A percentile compares a stretch with the other conserved stretches of the same genome.
phyloP scores from a whole-genome alignment of 2,113 vertebrate species.

The Tyrannus savana region DNA sequence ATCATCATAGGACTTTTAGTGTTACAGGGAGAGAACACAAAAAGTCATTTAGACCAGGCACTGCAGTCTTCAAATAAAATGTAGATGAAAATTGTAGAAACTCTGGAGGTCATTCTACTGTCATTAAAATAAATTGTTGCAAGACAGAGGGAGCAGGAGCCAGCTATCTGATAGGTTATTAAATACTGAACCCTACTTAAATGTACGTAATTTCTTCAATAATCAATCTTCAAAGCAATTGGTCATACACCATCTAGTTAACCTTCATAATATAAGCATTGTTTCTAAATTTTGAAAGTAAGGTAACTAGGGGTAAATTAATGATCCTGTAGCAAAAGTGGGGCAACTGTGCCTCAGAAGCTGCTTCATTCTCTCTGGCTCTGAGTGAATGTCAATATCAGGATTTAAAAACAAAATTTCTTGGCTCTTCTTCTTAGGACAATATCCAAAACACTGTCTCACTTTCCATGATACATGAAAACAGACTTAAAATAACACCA shows the following conservation, averaged over 20 bases:
- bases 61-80: neutral
- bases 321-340: neutral
- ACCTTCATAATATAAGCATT: neutral
- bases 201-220: neutral
- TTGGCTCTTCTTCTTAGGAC: neutral
- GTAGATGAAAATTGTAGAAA: neutral
- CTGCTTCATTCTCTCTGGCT: neutral
- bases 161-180: neutral
- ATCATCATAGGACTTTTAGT: neutral
- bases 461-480: conserved; percentile 1
- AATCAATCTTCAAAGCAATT: neutral
- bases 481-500: conserved; percentile 19
- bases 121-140: conserved; percentile 11
- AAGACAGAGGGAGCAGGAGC: neutral
- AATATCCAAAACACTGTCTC: conserved; percentile 14
- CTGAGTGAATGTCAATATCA: neutral
- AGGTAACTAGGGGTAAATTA: neutral
- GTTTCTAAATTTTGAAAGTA: neutral
- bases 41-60: neutral
- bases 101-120: neutral
- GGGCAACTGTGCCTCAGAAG: neutral
- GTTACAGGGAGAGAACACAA: neutral
- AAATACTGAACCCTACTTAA: neutral
- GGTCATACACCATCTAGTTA: neutral
- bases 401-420: conserved; percentile 12